Evolutionary conservation across 2,888 invertebrate species (phyloP).

Genomic region (Melipona beecheii): DNA sequence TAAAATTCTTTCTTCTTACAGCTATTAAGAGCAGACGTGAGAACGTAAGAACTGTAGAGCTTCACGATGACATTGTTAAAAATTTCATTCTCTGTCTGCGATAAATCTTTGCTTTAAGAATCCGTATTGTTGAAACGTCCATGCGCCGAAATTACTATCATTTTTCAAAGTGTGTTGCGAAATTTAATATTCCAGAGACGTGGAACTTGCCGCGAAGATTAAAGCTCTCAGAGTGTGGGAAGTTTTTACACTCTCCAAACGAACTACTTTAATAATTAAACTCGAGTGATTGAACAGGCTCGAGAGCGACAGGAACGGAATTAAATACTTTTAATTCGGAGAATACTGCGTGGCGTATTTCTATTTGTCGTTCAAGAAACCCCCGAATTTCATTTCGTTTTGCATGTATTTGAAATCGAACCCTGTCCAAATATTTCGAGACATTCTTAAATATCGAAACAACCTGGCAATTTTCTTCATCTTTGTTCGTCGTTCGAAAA

Average conservation of each 20-base stretch:
- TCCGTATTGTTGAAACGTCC: not conserved
- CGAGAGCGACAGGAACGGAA: not conserved
- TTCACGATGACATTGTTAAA: not conserved
- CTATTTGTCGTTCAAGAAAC: too few relatives aligned
- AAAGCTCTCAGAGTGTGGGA: not conserved
- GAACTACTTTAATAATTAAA: not conserved
- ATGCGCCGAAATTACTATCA: not conserved
- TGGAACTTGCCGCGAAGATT: slow-evolving; percentile 19
- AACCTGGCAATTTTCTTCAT: too few relatives aligned
- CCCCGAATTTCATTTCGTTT: too few relatives aligned
- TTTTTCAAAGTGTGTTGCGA: not conserved
- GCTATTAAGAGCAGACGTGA: too few relatives aligned
- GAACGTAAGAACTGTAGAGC: not conserved
- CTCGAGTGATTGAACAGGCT: not conserved
- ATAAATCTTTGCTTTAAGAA: not conserved
- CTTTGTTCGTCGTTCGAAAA: too few relatives aligned
- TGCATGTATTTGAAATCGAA: too few relatives aligned
- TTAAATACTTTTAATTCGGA: not conserved
- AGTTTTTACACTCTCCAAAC: not conserved
- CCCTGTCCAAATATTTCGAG: too few relatives aligned
- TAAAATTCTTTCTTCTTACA: too few relatives aligned
- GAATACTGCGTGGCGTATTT: not conserved
- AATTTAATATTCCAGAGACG: slow-evolving; percentile 1
- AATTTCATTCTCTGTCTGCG: not conserved
- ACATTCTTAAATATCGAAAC: too few relatives aligned